Conservation (phyloP, 1,140 invertebrate genomes). For the Bombus sibiricus region DNA sequence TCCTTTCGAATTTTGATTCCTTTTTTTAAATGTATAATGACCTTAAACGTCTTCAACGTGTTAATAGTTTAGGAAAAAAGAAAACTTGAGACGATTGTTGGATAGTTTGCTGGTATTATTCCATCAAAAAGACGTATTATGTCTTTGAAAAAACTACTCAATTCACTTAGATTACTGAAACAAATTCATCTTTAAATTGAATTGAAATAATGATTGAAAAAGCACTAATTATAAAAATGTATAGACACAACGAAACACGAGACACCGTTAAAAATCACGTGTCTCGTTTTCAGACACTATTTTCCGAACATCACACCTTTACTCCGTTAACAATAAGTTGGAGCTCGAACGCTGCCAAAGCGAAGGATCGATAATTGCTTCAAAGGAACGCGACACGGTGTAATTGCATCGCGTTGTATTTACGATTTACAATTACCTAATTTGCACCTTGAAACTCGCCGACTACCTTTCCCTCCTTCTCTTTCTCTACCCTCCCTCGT, state of each 20-base stretch:
- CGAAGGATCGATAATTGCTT: constrained; percentile 24
- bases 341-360: not conserved
- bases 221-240: too few relatives aligned
- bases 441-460: constrained; percentile 27
- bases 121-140: too few relatives aligned
- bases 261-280: not conserved
- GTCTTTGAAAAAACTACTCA: too few relatives aligned
- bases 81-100: not conserved
- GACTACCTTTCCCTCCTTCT: not conserved
- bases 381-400: constrained; percentile 13
- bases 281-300: not conserved
- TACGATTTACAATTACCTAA: constrained; percentile 29
- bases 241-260: not conserved
- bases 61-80: not conserved
- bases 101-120: not conserved
- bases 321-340: not conserved
- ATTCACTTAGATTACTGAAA: too few relatives aligned
- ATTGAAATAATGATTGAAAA: not conserved
- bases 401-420: constrained; percentile 33
- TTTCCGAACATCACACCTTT: not conserved
- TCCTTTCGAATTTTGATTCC: not conserved
- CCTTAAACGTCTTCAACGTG: too few relatives aligned
- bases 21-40: not conserved
- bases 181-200: too few relatives aligned
- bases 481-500: not conserved